Percentiles rank a stretch among this genome's conserved stretches.
phyloP scores from a whole-genome alignment of 1,140 invertebrate species.

The Micrasema longulum region DNA sequence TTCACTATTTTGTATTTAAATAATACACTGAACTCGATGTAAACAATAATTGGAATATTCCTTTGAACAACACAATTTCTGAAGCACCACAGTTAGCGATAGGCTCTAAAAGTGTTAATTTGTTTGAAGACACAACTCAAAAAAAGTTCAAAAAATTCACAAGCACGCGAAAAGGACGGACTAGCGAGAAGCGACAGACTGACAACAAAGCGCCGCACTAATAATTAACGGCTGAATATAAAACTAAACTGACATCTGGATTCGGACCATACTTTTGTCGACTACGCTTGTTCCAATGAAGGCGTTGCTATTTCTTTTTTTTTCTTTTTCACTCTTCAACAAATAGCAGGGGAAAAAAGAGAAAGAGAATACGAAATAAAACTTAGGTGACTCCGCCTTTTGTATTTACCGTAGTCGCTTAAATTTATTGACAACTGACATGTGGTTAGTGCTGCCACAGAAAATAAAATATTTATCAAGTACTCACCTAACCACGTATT shows the following conservation, averaged over 20 bases:
- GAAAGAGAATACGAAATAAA: no score
- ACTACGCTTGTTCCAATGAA: not conserved
- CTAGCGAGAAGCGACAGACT: not conserved
- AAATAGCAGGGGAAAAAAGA: no score
- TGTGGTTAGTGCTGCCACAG: no score
- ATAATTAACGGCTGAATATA: slow-evolving; percentile 22
- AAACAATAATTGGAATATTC: no score
- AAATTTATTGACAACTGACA: no score
- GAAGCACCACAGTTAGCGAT: slow-evolving; percentile 1
- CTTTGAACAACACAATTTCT: slow-evolving; percentile 18
- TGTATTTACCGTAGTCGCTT: no score
- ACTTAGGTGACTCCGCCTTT: no score
- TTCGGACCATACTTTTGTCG: not conserved
- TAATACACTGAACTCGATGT: slow-evolving; percentile 12
- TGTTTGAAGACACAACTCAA: slow-evolving; percentile 29
- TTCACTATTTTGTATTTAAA: no score
- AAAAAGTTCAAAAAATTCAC: slow-evolving; percentile 1
- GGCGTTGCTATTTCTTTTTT: no score
- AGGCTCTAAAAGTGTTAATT: slow-evolving; percentile 6
- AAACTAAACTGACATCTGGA: slow-evolving; percentile 32
- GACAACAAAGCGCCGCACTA: slow-evolving; percentile 21
- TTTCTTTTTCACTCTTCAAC: no score
- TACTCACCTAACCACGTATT: no score
- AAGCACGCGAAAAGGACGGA: slow-evolving; percentile 21
- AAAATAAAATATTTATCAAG: no score